These are phyloP conservation scores for Sebastes schlegelii DNA, from an alignment of 2,113 vertebrate genomes.

Conservation along the genomic window DNA sequence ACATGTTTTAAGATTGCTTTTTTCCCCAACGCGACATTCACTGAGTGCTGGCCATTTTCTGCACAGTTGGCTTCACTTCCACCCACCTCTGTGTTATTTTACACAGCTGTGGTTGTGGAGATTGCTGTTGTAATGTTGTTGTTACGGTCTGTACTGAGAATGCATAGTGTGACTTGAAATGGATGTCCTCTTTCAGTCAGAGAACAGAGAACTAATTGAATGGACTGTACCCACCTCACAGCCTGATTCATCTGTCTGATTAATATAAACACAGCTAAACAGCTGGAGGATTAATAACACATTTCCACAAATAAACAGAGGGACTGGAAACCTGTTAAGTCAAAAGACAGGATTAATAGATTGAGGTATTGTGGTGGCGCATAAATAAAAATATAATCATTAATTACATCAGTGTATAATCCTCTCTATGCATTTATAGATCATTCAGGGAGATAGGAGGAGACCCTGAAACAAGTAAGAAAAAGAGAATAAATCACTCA, in stretches of 20 bases:
- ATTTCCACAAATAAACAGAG: conserved; percentile 11
- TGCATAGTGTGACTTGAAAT: no score
- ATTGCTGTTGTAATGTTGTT: no score
- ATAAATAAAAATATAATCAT: conserved; percentile 19
- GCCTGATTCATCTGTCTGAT: background rate
- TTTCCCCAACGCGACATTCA: background rate
- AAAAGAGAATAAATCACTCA: background rate
- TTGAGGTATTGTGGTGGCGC: background rate
- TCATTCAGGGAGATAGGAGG: background rate
- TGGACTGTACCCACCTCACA: background rate
- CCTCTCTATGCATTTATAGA: background rate
- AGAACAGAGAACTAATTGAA: background rate
- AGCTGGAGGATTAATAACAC: conserved; percentile 3
- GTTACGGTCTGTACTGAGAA: no score
- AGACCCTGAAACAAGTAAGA: background rate
- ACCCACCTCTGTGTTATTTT: background rate
- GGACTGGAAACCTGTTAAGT: conserved; percentile 8
- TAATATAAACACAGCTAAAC: background rate
- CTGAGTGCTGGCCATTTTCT: conserved; percentile 22
- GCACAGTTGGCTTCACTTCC: conserved; percentile 12
- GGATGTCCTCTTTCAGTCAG: no score
- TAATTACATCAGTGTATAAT: background rate
- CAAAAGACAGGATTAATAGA: conserved; percentile 18
- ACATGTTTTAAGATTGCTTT: conserved; percentile 13
- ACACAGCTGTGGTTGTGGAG: background rate